phyloP scores from a whole-genome alignment of 2,113 vertebrate species.

The Apodemus speciosus region DNA sequence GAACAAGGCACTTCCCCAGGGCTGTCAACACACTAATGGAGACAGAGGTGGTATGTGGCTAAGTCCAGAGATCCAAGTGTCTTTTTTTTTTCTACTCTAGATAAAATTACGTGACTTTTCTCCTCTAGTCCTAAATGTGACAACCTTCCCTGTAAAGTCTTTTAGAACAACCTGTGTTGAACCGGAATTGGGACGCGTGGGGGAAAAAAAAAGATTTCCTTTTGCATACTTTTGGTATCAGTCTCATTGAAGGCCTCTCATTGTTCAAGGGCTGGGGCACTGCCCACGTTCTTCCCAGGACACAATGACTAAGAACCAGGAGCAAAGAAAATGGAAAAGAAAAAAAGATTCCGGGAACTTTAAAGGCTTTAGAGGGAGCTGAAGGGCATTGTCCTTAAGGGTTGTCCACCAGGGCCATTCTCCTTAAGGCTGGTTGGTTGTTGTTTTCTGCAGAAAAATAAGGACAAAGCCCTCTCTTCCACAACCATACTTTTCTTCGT shows the following conservation, averaged over 20 bases:
- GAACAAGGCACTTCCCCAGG: not conserved
- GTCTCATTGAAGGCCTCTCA: not conserved
- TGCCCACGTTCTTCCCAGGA: not conserved
- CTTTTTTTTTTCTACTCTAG: not conserved
- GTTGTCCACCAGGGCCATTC: no score
- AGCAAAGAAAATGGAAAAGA: constrained; percentile 7
- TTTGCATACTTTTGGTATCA: not conserved
- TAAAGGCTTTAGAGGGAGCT: not conserved
- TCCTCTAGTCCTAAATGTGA: not conserved
- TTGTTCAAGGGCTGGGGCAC: not conserved
- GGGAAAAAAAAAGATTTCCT: not conserved
- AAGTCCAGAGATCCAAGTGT: constrained; percentile 19
- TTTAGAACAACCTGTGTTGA: not conserved
- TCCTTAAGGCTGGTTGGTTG: not conserved
- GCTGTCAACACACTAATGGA: not conserved
- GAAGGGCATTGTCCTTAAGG: not conserved
- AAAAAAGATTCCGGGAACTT: not conserved
- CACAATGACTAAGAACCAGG: not conserved
- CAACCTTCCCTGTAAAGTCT: not conserved
- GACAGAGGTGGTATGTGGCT: not conserved
- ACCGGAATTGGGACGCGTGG: not conserved
- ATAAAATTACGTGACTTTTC: not conserved
- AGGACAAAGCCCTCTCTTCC: not conserved
- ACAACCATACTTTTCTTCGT: not conserved
- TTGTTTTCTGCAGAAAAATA: constrained; percentile 25